Conservation (phyloP, 2,888 invertebrate genomes). For the Quadroppia sp. region DNA sequence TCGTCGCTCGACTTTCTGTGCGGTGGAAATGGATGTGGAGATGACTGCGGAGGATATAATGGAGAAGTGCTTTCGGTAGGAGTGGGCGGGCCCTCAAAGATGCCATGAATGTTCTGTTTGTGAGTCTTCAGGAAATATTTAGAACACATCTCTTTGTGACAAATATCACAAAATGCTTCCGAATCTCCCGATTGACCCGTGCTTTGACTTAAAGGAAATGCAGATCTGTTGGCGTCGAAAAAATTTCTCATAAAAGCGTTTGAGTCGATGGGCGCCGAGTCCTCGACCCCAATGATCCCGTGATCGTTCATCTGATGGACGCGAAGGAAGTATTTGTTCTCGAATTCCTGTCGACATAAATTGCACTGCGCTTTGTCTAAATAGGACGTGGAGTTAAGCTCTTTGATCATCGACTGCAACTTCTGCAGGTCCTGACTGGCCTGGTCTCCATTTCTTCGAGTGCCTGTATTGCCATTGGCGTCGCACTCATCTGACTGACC, state of each 20-base stretch:
- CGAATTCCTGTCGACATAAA: slow-evolving; percentile 67
- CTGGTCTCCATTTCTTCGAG: slow-evolving; percentile 46
- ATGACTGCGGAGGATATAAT: not conserved
- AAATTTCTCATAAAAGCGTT: slow-evolving; percentile 22
- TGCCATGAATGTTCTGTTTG: slow-evolving; percentile 60
- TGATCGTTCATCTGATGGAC: slow-evolving; percentile 67
- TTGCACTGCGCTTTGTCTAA: slow-evolving; percentile 56
- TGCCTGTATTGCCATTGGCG: not conserved
- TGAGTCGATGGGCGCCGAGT: slow-evolving; percentile 9
- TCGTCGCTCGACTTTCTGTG: slow-evolving; percentile 26
- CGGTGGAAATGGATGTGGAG: not conserved
- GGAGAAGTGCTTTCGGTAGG: slow-evolving; percentile 29
- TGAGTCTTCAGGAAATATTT: slow-evolving; percentile 67
- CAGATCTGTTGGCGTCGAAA: not conserved
- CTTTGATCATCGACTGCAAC: slow-evolving; percentile 82
- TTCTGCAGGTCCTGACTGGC: slow-evolving; percentile 82
- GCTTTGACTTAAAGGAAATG: slow-evolving; percentile 36
- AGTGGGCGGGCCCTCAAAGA: slow-evolving; percentile 47
- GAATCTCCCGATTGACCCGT: slow-evolving; percentile 45
- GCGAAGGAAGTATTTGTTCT: slow-evolving; percentile 66
- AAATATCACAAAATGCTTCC: slow-evolving; percentile 56
- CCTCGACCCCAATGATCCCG: slow-evolving; percentile 53
- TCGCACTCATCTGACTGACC: slow-evolving; percentile 6
- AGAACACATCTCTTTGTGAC: slow-evolving; percentile 61
- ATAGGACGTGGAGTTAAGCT: slow-evolving; percentile 63